Base-by-base conservation (phyloP, 1,140 invertebrate species). In the Macrotrachela quadricornifera region DNA sequence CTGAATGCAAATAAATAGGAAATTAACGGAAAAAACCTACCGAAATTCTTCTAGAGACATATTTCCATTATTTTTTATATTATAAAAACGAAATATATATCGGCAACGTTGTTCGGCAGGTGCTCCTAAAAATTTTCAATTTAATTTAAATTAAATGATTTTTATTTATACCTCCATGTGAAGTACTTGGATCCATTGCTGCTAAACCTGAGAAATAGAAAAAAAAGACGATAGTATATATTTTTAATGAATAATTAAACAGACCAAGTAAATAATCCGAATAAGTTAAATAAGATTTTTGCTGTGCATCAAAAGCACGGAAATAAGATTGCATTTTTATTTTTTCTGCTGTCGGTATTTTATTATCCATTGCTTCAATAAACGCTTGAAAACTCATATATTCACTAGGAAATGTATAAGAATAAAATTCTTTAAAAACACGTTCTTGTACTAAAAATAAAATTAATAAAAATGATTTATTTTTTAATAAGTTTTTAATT, bases 71-170 rank as follows among this genome's bases (percentile, higher is more conserved):
- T 30, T 30, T 30, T 74, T 66, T 17, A 51, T 54, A 58, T 75
- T 71, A 59, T 74, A 76, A 59, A 61, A 75, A 43, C 73, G 62
- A 53, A 75, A 76, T 41, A 76, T 74, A 54, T 73, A 76, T 50
- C 73, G 62, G 60, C 73, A 74, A 39, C 75, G 62, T 55, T 73
- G 65, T 60, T 76, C 73, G 0, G 71, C 74, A 13, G 73, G 68
- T 49, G 67, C 21, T 30, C 21, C 21, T 30, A 30, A 30, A 30
- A 30, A 30, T 30, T 30, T 30, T 30, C 3, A 30, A 30, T 2
- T 4, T 30, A 30, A 30, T 30, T 4, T 30, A 30, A 30, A 30
- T 4, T 8, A 30, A 30, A 4, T 8, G 8, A 4, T 30, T 2
- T 30, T 63, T 13, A 50, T n/a, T n/a, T n/a, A 67, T 63, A 14